phyloP scores from a whole-genome alignment of 2,797 vertebrate species.

The Protosalanx chinensis region DNA sequence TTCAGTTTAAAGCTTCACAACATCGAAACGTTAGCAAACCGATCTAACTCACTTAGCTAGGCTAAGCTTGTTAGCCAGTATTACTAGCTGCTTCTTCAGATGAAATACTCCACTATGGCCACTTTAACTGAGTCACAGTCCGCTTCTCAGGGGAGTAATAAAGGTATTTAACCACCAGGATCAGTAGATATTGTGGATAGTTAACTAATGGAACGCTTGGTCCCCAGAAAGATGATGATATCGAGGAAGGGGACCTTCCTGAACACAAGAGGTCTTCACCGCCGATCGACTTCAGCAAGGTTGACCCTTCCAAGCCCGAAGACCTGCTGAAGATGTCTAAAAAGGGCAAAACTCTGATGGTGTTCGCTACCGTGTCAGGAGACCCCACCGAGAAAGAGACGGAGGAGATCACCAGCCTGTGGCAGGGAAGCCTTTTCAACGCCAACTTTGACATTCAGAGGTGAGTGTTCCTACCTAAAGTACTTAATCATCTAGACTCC shows the following conservation, averaged over 20 bases:
- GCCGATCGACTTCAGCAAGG: constrained; percentile 87
- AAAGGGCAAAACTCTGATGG: constrained; percentile 95
- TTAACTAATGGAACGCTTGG: neutral
- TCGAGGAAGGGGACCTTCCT: constrained; percentile 93
- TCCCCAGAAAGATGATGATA: constrained; percentile 88
- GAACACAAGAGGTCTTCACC: constrained; percentile 88
- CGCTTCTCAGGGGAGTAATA: too few species aligned
- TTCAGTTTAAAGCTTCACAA: neutral
- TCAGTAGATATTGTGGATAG: too few species aligned
- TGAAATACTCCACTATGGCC: too few species aligned
- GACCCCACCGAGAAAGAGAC: constrained; percentile 92
- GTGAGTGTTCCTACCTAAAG: constrained; percentile 53
- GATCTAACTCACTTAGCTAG: neutral
- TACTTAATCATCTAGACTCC: too few species aligned
- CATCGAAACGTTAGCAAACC: neutral
- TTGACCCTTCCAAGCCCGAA: constrained; percentile 88
- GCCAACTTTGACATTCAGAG: constrained; percentile 96
- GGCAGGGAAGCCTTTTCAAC: constrained; percentile 96
- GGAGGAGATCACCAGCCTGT: constrained; percentile 89
- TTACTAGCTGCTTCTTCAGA: neutral
- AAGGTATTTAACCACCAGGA: too few species aligned
- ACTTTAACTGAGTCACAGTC: too few species aligned
- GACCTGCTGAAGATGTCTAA: constrained; percentile 91
- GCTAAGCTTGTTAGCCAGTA: neutral
- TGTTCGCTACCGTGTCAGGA: constrained; percentile 90